A percentile compares a stretch with the other conserved stretches of the same genome.
Conservation (phyloP, 2,797 vertebrate species). For the Columba guinea region DNA sequence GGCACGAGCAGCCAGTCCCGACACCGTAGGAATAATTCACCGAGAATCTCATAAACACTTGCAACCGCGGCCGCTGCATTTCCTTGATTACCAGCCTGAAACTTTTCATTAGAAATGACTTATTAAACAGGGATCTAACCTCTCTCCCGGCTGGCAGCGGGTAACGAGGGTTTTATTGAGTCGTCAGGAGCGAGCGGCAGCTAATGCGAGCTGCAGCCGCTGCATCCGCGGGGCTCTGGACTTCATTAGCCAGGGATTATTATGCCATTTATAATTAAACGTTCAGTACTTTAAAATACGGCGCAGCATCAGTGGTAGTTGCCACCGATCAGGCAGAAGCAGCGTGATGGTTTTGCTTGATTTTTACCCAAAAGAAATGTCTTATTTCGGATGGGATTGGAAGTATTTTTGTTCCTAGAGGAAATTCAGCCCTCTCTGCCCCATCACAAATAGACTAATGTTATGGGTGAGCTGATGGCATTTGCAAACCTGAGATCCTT, state of each 20-base stretch:
- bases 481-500: background rate
- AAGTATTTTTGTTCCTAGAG: background rate
- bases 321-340: background rate
- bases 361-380: background rate
- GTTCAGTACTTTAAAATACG: background rate
- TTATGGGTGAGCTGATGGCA: rapidly evolving
- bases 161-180: background rate
- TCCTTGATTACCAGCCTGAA: background rate
- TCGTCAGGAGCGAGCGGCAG: background rate
- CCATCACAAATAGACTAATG: background rate
- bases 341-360: background rate
- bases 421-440: background rate
- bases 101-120: constrained; percentile 58
- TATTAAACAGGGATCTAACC: constrained; percentile 26
- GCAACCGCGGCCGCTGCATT: background rate
- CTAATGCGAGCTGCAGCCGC: background rate
- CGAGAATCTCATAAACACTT: background rate
- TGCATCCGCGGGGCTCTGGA: background rate
- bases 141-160: background rate
- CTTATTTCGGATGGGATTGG: background rate
- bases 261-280: background rate
- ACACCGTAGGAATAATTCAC: background rate
- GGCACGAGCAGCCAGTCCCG: background rate
- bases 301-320: rapidly evolving
- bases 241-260: background rate